Percentiles rank a stretch among this genome's conserved stretches.
These are phyloP conservation scores for Euclidia mi DNA, from an alignment of 2,888 invertebrate genomes.

Conservation along the genomic window DNA sequence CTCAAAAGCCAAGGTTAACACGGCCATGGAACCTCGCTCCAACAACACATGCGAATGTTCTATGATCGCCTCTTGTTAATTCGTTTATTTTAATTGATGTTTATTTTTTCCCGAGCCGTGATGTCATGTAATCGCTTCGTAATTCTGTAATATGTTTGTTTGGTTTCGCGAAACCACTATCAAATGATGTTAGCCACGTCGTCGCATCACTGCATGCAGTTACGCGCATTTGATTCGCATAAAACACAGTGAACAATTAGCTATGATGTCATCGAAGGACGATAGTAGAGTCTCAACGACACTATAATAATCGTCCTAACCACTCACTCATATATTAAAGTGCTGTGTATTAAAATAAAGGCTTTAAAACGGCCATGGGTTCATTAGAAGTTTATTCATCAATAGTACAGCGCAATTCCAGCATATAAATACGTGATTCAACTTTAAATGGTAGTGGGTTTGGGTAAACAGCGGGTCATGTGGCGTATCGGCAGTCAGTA, in stretches of 20 bases:
- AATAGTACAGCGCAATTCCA: slow-evolving; percentile 19
- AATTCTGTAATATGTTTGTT: slow-evolving; percentile 59
- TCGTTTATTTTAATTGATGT: slow-evolving; percentile 70
- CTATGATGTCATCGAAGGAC: slow-evolving; percentile 63
- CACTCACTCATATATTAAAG: slow-evolving; percentile 21
- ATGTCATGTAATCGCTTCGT: slow-evolving; percentile 78
- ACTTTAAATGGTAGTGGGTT: slow-evolving; percentile 19
- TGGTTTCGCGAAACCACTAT: slow-evolving; percentile 49
- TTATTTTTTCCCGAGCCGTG: slow-evolving; percentile 79
- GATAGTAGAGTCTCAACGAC: slow-evolving; percentile 38
- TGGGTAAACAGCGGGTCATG: slow-evolving; percentile 18
- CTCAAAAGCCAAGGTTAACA: slow-evolving; percentile 89
- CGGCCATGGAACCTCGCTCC: slow-evolving; percentile 80
- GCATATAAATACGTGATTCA: slow-evolving; percentile 14
- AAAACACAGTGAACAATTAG: slow-evolving; percentile 37
- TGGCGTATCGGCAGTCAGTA: slow-evolving; percentile 4
- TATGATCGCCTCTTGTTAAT: slow-evolving; percentile 73
- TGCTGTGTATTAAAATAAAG: slow-evolving; percentile 23
- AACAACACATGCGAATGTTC: slow-evolving; percentile 84
- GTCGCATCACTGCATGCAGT: slow-evolving; percentile 44
- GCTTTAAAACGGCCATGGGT: slow-evolving; percentile 21
- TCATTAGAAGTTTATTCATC: slow-evolving; percentile 24
- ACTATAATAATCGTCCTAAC: no score
- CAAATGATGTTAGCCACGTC: slow-evolving; percentile 52
- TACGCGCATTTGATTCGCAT: slow-evolving; percentile 45